These are phyloP conservation scores for Podiceps cristatus DNA, from an alignment of 2,113 vertebrate genomes.

Conservation along the genomic window DNA sequence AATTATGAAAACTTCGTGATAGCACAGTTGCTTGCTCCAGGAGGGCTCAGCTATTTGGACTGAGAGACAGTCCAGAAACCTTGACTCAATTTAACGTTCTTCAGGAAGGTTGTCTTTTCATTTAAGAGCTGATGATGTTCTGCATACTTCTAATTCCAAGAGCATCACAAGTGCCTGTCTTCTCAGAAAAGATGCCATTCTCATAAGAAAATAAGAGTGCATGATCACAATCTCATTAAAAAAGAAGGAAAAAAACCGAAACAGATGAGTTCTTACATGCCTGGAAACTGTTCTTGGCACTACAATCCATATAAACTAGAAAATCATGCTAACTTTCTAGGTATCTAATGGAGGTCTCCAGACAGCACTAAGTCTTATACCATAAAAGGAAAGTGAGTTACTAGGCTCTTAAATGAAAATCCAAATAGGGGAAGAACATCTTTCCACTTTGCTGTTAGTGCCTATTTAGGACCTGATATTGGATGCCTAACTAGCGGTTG, in stretches of 20 bases:
- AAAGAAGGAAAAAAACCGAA: neutral
- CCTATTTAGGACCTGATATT: neutral
- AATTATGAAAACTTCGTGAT: neutral
- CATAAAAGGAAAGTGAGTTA: neutral
- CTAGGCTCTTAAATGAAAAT: neutral
- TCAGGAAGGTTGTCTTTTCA: neutral
- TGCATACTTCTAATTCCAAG: neutral
- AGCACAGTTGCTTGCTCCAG: neutral
- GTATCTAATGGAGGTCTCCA: neutral
- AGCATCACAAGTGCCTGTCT: neutral
- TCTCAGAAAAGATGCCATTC: neutral
- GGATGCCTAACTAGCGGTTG: neutral
- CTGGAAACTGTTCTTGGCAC: neutral
- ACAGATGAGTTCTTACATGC: neutral
- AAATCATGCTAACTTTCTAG: neutral
- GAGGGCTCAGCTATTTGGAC: neutral
- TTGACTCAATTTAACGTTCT: neutral
- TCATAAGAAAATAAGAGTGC: neutral
- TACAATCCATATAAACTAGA: neutral
- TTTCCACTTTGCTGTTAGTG: neutral
- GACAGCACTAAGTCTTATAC: neutral
- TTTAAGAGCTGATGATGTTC: neutral
- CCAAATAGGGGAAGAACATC: neutral
- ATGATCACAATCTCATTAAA: neutral
- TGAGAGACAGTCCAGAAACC: neutral